Base-by-base conservation (phyloP, 1,140 invertebrate genomes). In the Drosophila baimaii region DNA sequence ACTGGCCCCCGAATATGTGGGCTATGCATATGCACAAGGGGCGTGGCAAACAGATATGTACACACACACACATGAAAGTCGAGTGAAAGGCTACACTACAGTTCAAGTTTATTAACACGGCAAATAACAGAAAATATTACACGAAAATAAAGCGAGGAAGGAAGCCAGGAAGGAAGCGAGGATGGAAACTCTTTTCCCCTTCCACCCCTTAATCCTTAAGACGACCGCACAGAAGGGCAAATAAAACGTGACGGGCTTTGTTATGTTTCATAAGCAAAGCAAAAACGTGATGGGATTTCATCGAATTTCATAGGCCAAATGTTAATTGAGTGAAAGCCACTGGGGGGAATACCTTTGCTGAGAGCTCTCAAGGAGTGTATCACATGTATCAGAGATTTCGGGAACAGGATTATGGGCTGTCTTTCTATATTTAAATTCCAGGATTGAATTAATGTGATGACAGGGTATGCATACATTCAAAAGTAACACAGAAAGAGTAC, bases 81-180 rank as follows among this genome's bases (percentile, higher is more conserved):
- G 12, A 55, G 23, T 19, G 27, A 31, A 35, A 29, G 17, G 31
- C 56, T 7, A 19, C 64, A 25, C 68, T 70, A 37, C n/a, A 43
- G 61, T 65, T 72, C 51, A 41, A 71, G 69, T 71, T 57, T 71
- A 71, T 72, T 58, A 72, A 49, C 69, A 71, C 27, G 29, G 51
- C 66, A 72, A 71, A 72, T 58, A 71, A 47, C 47, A n/a, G 66
- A 71, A 71, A 72, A 72, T 71, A 58, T 72, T 71, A 58, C 49
- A 23, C 3, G 52, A 46, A 39, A 69, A 70, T 71, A 43, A 57
- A 49, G 49, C 51, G 21, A 56, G 5, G 35, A 7, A 27, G 15
- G 19, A 9, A 25, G 6, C 9, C 3, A 29, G 15, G 35, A 25
- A 7, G 33, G 10, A 25, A 6, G n/a, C n/a, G n/a, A n/a, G n/a